Base-by-base conservation (phyloP, 2,113 vertebrate genomes). In the Cynopterus brachyotis region DNA sequence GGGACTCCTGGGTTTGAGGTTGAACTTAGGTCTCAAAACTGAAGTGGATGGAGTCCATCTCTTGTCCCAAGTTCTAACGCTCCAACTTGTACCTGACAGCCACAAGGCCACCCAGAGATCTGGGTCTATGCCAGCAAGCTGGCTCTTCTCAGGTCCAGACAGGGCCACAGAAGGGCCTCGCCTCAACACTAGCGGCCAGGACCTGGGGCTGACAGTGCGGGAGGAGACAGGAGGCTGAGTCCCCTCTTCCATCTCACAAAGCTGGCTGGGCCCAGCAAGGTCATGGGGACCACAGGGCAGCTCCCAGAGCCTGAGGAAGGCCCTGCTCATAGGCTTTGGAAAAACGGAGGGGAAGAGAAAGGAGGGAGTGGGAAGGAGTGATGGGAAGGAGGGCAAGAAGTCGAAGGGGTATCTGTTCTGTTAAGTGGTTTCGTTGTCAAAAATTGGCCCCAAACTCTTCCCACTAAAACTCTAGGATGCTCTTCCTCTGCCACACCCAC, bases 381-480 rank as follows among this genome's bases (percentile, higher is more conserved):
- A 9, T 1, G 53, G 17, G 24, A 42, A 45, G 78, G 55, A 69
- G 20, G 32, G 40, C 62, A n/a, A 32, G 79, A 85, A 89, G 69
- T 97, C 92, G 96, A 95, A 92, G 72, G 70, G 45, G 32, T 28
- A 35, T 83, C 95, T 97, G 94, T 96, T 96, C 94, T 78, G 19
- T 95, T 96, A 76, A 95, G 95, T 47, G 73, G 91, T 78, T 40
- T 95, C 94, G 78, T 96, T 93, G 50, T 95, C 89, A 70, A 47
- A 93, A 96, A 62, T 35, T 84, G 93, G 90, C 92, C 84, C 75
- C 57, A 84, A 80, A 88, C 20, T 69, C 93, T 73, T 40, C 50
- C 66, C 60, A 42, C 69, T 73, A 55, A 80, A 92, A 86, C 79
- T 91, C 79, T 32, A 37, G 50, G 47, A 47, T 73, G 57, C 37